Evolutionary conservation across 35 echinoderm and acorn worm genomes (phyloP).

Genomic region (Anneissia japonica): DNA sequence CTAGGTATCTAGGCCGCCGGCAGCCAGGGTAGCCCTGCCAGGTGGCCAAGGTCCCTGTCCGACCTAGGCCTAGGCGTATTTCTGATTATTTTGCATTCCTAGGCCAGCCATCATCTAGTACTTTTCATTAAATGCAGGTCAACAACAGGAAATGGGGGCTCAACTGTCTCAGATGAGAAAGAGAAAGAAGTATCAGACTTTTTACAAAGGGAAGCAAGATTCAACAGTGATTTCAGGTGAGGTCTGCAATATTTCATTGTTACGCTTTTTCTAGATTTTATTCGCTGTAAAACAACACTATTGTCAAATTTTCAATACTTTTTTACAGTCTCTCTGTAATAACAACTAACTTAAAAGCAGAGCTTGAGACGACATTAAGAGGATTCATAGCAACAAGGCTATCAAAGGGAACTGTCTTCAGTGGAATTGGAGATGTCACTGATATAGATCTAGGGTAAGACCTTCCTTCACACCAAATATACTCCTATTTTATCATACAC

Average conservation of each 20-base stretch:
- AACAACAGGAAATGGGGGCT: conserved; percentile 8
- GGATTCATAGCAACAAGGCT: conserved; percentile 75
- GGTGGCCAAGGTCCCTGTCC: background rate
- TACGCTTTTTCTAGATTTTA: background rate
- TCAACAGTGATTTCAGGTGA: conserved; percentile 92
- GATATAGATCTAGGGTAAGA: conserved; percentile 60
- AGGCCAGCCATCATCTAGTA: background rate
- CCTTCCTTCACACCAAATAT: too few species aligned
- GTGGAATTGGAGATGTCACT: conserved; percentile 77
- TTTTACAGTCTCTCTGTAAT: conserved; percentile 70
- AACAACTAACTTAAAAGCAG: conserved; percentile 67
- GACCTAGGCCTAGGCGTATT: background rate
- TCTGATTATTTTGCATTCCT: background rate
- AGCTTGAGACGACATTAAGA: conserved; percentile 66
- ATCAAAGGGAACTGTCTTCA: conserved; percentile 86
- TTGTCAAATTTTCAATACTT: background rate
- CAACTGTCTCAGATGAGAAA: background rate
- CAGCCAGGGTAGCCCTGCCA: background rate
- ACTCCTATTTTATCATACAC: too few species aligned
- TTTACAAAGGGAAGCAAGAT: conserved; percentile 80
- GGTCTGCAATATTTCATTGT: background rate
- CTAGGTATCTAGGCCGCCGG: background rate
- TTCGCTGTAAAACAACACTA: background rate
- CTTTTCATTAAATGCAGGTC: conserved; percentile 22
- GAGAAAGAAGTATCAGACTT: conserved; percentile 61